Evolutionary conservation across 2,113 vertebrate species (phyloP), one percentile per base, ranked within the genome.

Genomic region (Centrocercus urophasianus): DNA sequence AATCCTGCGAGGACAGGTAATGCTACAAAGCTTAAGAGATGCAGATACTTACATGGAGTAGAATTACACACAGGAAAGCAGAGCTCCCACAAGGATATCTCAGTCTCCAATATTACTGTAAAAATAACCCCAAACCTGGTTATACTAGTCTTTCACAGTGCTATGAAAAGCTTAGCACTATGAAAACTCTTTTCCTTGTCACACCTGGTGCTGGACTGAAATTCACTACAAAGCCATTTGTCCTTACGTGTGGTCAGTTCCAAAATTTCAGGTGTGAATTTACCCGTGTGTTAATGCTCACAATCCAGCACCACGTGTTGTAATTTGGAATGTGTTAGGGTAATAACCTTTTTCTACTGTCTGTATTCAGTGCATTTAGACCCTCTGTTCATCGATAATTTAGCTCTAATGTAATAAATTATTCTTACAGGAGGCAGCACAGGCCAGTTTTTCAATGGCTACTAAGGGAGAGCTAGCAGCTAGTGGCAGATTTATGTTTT

Each of bases 401-500:
- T 65, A 70, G 76, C 18, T 71, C 57, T 81, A 64, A 38, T 48
- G 42, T 57, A 88, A 19, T 50, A 77, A 59, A 16, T 45, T 50
- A 9, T 59, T 63, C 11, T 83, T 69, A 36, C 19, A 61, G 76
- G 72, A 86, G 15, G 38, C 36, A 78, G n/a, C 28, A 50, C 15
- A 75, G 43, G 61, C 69, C 73, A 73, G 21, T 32, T 81, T 83
- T 90, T 78, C 72, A 59, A 4, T 30, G 83, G 65, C 43, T 86
- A 1, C 28, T 88, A n/a, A 75, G 36, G 70, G 50, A 93, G 27
- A 79, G 27, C 66, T 86, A 69, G 86, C 77, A 73, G n/a, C 59
- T 73, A 69, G 48, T 75, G 77, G 75, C 40, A 93, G 86, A 63
- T 72, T 59, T 61, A 50, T 89, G 48, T 88, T 92, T 88, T 81